Evolutionary conservation across 53 echinoderm and acorn worm species (phyloP), one percentile per base, ranked within the genome.

Genomic region (Stichopus horrens): DNA sequence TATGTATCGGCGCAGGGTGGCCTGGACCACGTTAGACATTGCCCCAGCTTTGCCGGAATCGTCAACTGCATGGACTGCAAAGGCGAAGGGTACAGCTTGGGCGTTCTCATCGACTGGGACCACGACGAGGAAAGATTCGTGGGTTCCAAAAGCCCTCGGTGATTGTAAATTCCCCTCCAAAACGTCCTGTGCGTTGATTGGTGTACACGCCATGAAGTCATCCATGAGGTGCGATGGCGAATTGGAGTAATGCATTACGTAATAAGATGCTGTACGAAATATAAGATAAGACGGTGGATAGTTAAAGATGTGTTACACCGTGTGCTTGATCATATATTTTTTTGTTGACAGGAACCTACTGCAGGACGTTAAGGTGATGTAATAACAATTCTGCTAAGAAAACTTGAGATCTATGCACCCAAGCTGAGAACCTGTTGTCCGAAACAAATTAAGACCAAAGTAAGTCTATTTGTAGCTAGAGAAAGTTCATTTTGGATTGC

Each of bases 231-330:
- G 57, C 0, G 81, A 81, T 2, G 81, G 21, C 22, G 81, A 81
- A 58, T 20, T 20, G 57, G 81, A 81, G 9, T 81, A 81, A 9
- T 57, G 81, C 56, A 81, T 81, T 20, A 81, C 81, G 58, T 81
- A 81, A 57, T 57, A 81, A 9, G 81, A 81, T 81, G 81, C 81
- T 81, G 55, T 53, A 8, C 11, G 79, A 16, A 78, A 13, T 8
- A n/a, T 8, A 18, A 14, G 54, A n/a, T 8, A 18, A 14, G 54
- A 55, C 13, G 53, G 13, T 14, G 18, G 23, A 21, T 37, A 2
- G 37, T 37, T 37, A 37, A 37, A 37, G 37, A 37, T 37, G 2
- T 37, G 37, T 37, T 1, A 37, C 0, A 37, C 1, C 37, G 37
- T 37, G 37, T 37, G 37, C 37, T 37, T 37, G 37, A 37, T 37